phyloP scores from a whole-genome alignment of 2,113 vertebrate species.

The Ancistrus triradiatus region DNA sequence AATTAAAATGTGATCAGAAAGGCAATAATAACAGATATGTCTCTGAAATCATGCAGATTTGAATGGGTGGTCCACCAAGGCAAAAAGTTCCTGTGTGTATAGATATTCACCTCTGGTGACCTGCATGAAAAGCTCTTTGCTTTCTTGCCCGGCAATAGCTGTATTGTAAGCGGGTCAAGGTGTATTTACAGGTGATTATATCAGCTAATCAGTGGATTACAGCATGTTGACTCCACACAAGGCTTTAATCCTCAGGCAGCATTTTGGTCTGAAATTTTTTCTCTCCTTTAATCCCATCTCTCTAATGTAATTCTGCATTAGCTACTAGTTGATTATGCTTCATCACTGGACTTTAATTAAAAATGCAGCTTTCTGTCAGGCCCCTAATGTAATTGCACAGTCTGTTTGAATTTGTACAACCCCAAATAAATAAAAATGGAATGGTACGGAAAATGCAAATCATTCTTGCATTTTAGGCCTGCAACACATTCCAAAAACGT shows the following conservation, averaged over 20 bases:
- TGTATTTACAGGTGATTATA: conserved; percentile 84
- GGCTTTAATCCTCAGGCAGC: conserved; percentile 55
- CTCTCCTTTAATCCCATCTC: conserved; percentile 62
- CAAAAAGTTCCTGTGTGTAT: too few species aligned
- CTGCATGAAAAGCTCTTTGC: too few species aligned
- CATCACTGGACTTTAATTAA: conserved; percentile 68
- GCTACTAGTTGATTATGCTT: conserved; percentile 68
- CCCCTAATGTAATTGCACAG: conserved; percentile 64
- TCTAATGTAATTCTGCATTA: conserved; percentile 69
- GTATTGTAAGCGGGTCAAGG: conserved; percentile 49
- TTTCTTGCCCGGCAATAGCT: not conserved
- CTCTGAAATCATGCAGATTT: too few species aligned
- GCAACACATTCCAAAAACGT: too few species aligned
- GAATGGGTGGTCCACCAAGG: too few species aligned
- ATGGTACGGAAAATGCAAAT: too few species aligned
- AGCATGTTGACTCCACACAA: conserved; percentile 70
- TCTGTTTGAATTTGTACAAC: conserved; percentile 34
- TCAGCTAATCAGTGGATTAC: conserved; percentile 81
- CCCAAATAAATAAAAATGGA: too few species aligned
- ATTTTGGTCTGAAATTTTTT: conserved; percentile 58
- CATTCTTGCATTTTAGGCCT: too few species aligned
- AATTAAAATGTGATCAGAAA: too few species aligned
- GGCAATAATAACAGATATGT: too few species aligned
- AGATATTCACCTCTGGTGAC: too few species aligned
- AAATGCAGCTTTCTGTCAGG: conserved; percentile 67